Conservation (phyloP, 2,797 vertebrate species). For the Epinephelus coioides region DNA sequence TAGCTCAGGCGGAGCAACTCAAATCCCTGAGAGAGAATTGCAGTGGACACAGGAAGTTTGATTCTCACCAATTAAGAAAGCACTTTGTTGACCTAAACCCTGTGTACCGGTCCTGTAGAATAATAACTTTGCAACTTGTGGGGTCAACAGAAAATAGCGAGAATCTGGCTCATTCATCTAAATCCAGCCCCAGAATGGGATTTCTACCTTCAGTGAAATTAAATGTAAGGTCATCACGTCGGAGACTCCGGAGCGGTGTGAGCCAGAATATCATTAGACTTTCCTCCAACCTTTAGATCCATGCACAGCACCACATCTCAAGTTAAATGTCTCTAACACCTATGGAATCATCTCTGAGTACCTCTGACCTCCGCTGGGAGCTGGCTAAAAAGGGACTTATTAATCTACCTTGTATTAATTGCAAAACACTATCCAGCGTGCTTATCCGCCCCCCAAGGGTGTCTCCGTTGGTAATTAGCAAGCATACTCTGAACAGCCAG, state of each 20-base stretch:
- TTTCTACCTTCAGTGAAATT: constrained; percentile 51
- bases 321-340: constrained; percentile 50
- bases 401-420: constrained; percentile 82
- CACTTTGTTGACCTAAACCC: constrained; percentile 71
- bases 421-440: constrained; percentile 60
- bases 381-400: constrained; percentile 62
- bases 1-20: constrained; percentile 66
- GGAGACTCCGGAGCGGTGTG: constrained; percentile 28
- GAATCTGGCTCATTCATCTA: constrained; percentile 60
- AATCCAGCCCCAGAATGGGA: constrained; percentile 49
- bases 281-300: constrained; percentile 32
- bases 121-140: constrained; percentile 50
- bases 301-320: constrained; percentile 25
- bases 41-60: constrained; percentile 64
- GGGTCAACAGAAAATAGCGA: constrained; percentile 27
- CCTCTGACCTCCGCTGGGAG: constrained; percentile 58
- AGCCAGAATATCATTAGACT: constrained; percentile 59
- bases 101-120: constrained; percentile 26
- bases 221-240: constrained; percentile 51
- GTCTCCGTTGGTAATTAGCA: constrained; percentile 76
- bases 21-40: constrained; percentile 59
- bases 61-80: constrained; percentile 73
- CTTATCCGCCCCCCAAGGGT: constrained; percentile 32
- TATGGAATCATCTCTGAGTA: constrained; percentile 52
- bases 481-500: constrained; percentile 54